Conservation (phyloP, 2,113 vertebrate species). For the Microtus oregoni region DNA sequence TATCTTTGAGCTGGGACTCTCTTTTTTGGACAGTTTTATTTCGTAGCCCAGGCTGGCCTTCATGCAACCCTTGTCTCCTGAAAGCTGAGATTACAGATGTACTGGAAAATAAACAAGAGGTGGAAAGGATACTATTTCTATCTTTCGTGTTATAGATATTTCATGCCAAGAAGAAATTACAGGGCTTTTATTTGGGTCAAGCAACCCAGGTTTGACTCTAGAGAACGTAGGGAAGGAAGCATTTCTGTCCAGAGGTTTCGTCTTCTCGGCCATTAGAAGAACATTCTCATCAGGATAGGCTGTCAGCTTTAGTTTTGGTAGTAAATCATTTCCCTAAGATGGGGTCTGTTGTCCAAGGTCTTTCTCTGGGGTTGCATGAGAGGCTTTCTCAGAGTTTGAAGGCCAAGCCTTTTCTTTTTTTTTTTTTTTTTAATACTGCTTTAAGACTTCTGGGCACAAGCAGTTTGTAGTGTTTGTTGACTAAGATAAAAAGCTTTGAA, state of each 20-base stretch:
- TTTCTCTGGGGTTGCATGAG: neutral
- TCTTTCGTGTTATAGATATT: neutral
- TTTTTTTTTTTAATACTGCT: conserved; percentile 2
- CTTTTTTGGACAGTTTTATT: neutral
- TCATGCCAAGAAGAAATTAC: neutral
- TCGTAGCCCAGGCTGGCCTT: neutral
- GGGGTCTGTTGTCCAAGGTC: neutral
- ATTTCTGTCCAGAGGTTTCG: neutral
- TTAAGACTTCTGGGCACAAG: neutral
- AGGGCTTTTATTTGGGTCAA: neutral
- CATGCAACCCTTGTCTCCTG: neutral
- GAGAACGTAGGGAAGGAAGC: neutral
- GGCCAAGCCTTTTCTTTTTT: conserved; percentile 9
- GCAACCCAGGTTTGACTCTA: neutral
- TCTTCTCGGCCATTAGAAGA: neutral
- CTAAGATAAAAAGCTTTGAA: conserved; percentile 6
- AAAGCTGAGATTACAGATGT: neutral
- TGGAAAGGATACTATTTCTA: neutral
- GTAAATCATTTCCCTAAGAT: neutral
- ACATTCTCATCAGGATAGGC: neutral
- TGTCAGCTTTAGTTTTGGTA: neutral
- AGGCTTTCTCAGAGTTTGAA: neutral
- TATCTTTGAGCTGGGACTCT: neutral
- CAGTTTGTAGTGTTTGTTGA: conserved; percentile 36
- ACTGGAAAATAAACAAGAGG: neutral